These are phyloP conservation scores for Brachyhypopomus gauderio DNA, from an alignment of 2,113 vertebrate species.

Conservation along the genomic window DNA sequence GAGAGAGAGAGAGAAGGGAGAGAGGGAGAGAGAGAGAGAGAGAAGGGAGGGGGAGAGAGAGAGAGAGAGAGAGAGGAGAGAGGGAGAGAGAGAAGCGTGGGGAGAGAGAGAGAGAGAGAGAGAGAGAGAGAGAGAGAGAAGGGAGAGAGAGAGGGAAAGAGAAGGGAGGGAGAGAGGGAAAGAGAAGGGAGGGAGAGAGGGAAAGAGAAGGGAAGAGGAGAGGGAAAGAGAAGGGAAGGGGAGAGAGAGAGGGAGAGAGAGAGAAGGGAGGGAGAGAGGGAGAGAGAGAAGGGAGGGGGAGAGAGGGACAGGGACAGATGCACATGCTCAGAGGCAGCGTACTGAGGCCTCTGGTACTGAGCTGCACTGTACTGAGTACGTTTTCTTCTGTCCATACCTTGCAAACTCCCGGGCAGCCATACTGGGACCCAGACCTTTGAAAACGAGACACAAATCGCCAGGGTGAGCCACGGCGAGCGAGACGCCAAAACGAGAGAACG, in stretches of 20 bases:
- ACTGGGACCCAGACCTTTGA: constrained; percentile 58
- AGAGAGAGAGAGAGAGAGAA: too few species aligned
- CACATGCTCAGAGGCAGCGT: constrained; percentile 45
- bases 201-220: too few species aligned
- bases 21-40: constrained; percentile 26
- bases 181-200: constrained; percentile 24
- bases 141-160: constrained; percentile 27
- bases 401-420: constrained; percentile 58
- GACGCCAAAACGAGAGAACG: constrained; percentile 48
- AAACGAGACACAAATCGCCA: constrained; percentile 57
- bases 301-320: constrained; percentile 33
- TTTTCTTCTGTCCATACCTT: constrained; percentile 62
- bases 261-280: too few species aligned
- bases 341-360: constrained; percentile 50
- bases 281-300: constrained; percentile 8
- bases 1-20: too few species aligned
- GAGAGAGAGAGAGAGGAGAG: constrained; percentile 35
- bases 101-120: too few species aligned
- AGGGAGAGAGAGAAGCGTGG: too few species aligned
- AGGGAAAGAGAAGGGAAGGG: too few species aligned
- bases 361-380: constrained; percentile 44
- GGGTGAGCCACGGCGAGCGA: constrained; percentile 46
- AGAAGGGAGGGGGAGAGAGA: constrained; percentile 12
- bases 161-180: constrained; percentile 17
- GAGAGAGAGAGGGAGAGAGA: too few species aligned